These are phyloP conservation scores for Steromphala cineraria DNA, from an alignment of 2,888 invertebrate species.

Conservation along the genomic window DNA sequence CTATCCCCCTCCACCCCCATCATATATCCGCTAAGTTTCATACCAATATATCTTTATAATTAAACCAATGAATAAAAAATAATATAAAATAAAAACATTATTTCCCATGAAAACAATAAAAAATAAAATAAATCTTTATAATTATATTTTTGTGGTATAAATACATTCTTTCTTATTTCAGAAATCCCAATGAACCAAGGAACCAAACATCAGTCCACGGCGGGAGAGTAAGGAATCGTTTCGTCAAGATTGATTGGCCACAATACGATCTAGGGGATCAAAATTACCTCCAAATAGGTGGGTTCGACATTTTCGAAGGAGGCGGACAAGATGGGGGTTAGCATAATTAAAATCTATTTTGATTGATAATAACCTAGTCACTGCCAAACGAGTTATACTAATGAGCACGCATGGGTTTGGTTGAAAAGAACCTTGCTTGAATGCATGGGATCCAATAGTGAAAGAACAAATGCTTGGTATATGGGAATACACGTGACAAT, in stretches of 20 bases:
- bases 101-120: no score
- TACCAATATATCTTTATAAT: no score
- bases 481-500: no score
- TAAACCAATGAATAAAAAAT: no score
- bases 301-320: constrained; percentile 31
- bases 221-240: constrained; percentile 58
- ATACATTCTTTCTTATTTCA: constrained; percentile 72
- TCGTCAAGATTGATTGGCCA: constrained; percentile 85
- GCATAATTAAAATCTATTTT: constrained; percentile 20
- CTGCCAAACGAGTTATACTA: neutral
- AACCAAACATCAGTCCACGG: constrained; percentile 50
- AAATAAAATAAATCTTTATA: no score
- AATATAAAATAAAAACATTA: no score
- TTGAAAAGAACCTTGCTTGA: no score
- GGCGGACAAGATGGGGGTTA: constrained; percentile 4
- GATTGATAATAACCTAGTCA: neutral
- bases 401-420: neutral
- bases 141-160: no score
- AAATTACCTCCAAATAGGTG: constrained; percentile 83
- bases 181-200: constrained; percentile 91
- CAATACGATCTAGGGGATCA: constrained; percentile 94
- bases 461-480: no score
- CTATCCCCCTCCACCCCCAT: no score
- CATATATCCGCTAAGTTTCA: no score
- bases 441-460: no score